A percentile compares a stretch with the other conserved stretches of the same genome.
These are phyloP conservation scores for Phrynosoma platyrhinos DNA, from an alignment of 2,113 vertebrate species.

Conservation along the genomic window DNA sequence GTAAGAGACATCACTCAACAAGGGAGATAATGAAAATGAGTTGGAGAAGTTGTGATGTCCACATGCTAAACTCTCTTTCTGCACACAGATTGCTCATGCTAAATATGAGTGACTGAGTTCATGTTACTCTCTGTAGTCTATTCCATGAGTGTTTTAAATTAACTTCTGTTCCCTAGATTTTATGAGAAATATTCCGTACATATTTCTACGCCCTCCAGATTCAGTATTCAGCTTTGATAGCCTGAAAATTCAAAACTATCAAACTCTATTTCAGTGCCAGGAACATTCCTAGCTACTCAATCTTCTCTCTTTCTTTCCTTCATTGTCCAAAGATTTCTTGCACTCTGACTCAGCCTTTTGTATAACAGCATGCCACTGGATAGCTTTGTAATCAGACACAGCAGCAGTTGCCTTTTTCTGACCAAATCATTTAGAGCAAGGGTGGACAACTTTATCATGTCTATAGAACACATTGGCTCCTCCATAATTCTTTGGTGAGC, in stretches of 20 bases:
- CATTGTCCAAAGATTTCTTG: not conserved
- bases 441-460: too few relatives aligned
- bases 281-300: not conserved
- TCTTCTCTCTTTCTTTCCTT: not conserved
- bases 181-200: not conserved
- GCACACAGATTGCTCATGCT: not conserved
- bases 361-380: not conserved
- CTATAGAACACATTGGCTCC: too few relatives aligned
- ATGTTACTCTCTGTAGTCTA: not conserved
- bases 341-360: constrained; percentile 5
- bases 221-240: not conserved
- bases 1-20: not conserved
- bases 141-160: not conserved
- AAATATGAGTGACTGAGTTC: not conserved
- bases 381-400: constrained; percentile 2
- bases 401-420: not conserved
- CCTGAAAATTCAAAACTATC: constrained; percentile 11
- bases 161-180: not conserved
- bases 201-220: not conserved
- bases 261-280: not conserved
- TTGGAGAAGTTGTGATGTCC: not conserved
- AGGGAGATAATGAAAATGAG: not conserved
- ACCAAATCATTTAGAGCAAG: not conserved
- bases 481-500: too few relatives aligned
- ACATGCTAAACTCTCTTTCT: not conserved